Evolutionary conservation across 2,888 invertebrate genomes (phyloP).

Genomic region (Idaea biselata): DNA sequence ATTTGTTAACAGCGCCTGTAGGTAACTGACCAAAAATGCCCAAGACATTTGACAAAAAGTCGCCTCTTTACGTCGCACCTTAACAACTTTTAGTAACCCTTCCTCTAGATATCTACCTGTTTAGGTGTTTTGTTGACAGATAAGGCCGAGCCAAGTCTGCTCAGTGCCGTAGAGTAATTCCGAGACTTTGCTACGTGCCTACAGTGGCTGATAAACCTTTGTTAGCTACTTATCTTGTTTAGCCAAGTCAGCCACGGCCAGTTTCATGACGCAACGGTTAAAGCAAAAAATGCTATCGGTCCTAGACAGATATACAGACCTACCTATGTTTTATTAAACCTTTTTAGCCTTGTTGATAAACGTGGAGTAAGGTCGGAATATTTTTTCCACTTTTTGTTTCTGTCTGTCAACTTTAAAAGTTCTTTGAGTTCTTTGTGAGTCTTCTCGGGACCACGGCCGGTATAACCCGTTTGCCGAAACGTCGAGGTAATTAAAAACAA

Average conservation of each 20-base stretch:
- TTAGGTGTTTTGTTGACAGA: constrained; percentile 64
- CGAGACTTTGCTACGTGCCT: constrained; percentile 60
- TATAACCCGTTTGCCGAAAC: too few relatives aligned
- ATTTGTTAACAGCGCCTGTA: too few relatives aligned
- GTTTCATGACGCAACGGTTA: constrained; percentile 30
- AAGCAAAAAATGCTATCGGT: not conserved
- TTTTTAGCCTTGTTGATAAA: too few relatives aligned
- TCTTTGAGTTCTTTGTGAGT: too few relatives aligned
- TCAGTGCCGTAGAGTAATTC: constrained; percentile 52
- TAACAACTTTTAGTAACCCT: constrained; percentile 31
- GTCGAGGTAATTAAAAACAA: too few relatives aligned
- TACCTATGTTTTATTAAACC: not conserved
- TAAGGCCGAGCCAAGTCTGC: constrained; percentile 63
- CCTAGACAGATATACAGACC: not conserved
- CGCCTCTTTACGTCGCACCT: constrained; percentile 45
- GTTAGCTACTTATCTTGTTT: constrained; percentile 57
- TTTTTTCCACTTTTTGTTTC: too few relatives aligned
- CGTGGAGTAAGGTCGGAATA: too few relatives aligned
- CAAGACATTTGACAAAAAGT: constrained; percentile 20
- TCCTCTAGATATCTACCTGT: constrained; percentile 40
- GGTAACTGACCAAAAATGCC: not conserved
- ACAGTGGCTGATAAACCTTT: constrained; percentile 62
- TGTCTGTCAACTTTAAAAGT: too few relatives aligned
- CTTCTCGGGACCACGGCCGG: too few relatives aligned
- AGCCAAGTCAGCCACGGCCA: constrained; percentile 40